A percentile compares a stretch with the other conserved stretches of the same genome.
phyloP scores from a whole-genome alignment of 2,797 vertebrate species.

The Arnoldichthys spilopterus region DNA sequence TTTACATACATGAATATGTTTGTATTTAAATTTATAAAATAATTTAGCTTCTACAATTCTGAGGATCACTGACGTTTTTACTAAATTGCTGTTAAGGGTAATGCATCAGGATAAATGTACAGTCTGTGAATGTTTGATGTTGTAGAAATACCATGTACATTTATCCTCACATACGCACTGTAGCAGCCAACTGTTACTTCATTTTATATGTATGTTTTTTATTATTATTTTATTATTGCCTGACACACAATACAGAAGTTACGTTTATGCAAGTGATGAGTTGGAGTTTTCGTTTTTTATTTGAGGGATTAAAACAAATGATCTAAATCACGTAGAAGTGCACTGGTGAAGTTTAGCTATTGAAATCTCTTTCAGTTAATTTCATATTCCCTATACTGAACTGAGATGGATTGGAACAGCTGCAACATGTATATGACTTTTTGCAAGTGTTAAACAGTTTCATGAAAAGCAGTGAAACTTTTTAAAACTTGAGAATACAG shows the following conservation, averaged over 20 bases:
- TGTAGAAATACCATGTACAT: no score
- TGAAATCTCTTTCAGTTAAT: not conserved
- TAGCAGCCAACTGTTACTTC: not conserved
- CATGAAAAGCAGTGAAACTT: not conserved
- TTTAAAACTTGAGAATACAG: not conserved
- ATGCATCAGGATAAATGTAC: no score
- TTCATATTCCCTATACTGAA: not conserved
- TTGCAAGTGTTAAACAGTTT: not conserved
- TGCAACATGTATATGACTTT: not conserved
- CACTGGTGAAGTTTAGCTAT: not conserved
- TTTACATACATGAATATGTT: not conserved
- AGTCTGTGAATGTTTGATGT: no score
- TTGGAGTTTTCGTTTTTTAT: not conserved
- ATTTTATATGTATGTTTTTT: no score
- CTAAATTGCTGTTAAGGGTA: no score
- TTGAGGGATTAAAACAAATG: not conserved
- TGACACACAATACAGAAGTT: no score
- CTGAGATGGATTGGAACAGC: not conserved
- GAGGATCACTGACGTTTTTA: no score
- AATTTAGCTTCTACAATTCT: no score
- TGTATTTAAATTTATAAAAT: not conserved
- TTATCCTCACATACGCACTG: no score
- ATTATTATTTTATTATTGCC: no score
- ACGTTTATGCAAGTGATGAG: not conserved
- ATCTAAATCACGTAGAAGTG: not conserved